Percentiles rank a stretch among this genome's conserved stretches.
These are phyloP conservation scores for Cygnus buccinator DNA, from an alignment of 2,113 vertebrate species.

Conservation along the genomic window DNA sequence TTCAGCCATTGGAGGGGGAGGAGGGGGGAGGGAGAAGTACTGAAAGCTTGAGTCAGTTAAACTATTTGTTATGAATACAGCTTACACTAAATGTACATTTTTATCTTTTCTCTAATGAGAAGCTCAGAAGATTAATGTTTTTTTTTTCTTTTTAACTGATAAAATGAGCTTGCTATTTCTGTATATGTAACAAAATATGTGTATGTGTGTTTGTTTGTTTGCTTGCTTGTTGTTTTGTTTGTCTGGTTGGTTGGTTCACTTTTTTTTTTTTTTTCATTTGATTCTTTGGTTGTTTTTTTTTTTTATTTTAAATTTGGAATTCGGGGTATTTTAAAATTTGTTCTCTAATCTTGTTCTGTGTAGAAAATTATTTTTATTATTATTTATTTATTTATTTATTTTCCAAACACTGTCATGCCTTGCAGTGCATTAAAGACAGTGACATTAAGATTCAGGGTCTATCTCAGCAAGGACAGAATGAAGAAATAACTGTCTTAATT, in stretches of 20 bases:
- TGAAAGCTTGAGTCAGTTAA: neutral
- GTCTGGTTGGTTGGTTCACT: neutral
- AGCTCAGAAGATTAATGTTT: too few relatives aligned
- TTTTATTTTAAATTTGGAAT: neutral
- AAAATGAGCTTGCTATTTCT: neutral
- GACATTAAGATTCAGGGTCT: neutral
- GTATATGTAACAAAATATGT: neutral
- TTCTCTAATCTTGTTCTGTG: neutral
- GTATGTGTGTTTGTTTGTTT: rapidly evolving
- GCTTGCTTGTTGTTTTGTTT: neutral
- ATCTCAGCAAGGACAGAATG: neutral
- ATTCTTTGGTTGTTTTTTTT: neutral
- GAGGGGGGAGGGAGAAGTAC: too few relatives aligned
- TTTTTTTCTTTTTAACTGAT: neutral
- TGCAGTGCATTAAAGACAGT: neutral
- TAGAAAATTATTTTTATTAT: neutral
- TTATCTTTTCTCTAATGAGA: neutral
- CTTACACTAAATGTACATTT: neutral
- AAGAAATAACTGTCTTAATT: neutral
- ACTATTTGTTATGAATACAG: neutral
- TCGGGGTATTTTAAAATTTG: neutral
- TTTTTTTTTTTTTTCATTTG: neutral
- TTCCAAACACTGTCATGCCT: neutral
- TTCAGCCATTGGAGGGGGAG: neutral
- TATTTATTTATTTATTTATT: neutral